Evolutionary conservation across 64 coral and sea anemone genomes (phyloP).

Genomic region (Actinia equina): DNA sequence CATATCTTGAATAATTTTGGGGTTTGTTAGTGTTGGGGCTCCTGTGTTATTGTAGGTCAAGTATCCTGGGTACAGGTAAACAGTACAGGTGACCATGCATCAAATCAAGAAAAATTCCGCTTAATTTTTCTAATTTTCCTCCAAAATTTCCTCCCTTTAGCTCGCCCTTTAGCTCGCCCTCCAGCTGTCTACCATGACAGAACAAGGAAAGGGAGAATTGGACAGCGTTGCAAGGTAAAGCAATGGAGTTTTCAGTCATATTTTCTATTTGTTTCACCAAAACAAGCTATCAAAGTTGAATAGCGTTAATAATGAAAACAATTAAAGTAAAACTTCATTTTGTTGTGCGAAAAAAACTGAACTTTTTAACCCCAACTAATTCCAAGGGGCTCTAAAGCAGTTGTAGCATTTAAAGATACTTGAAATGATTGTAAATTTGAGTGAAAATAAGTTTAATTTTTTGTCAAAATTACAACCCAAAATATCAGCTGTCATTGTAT

Average conservation of each 20-base stretch:
- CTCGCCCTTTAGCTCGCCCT: not conserved
- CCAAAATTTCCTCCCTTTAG: not conserved
- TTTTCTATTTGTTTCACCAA: not conserved
- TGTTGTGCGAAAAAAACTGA: not conserved
- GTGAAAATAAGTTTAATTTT: not conserved
- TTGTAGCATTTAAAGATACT: not conserved
- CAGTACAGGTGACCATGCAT: conserved; percentile 2
- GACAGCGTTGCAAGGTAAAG: not conserved
- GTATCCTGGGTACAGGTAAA: not conserved
- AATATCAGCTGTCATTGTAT: too few relatives aligned
- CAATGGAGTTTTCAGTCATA: not conserved
- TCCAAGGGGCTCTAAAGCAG: not conserved
- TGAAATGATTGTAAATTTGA: not conserved
- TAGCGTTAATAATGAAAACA: not conserved
- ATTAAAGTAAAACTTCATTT: not conserved
- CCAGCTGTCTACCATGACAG: not conserved
- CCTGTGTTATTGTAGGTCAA: not conserved
- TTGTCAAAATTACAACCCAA: not conserved
- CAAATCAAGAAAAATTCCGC: not conserved
- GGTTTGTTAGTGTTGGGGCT: not conserved
- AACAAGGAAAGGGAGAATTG: not conserved
- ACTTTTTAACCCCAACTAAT: not conserved
- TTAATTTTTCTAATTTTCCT: not conserved
- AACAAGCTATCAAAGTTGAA: not conserved
- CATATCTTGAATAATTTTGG: not conserved